Base-by-base conservation (phyloP, 2,888 invertebrate species). In the Aradus depressus region DNA sequence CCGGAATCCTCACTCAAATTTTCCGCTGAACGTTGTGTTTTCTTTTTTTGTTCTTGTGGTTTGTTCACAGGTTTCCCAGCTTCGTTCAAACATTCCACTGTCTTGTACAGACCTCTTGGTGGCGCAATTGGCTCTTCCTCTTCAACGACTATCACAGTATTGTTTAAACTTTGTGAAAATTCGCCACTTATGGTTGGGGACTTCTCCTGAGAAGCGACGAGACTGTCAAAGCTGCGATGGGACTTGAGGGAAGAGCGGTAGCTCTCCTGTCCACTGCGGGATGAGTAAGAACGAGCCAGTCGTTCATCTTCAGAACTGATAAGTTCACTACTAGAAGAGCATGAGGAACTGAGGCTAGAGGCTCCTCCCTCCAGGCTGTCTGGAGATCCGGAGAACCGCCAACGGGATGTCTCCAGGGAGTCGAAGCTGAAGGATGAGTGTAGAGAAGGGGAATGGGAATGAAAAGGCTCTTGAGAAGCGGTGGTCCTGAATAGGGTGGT, bases 1-100 rank as follows among this genome's bases (percentile, higher is more conserved):
- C 84, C 84, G 62, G 83, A 84, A 67, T 85, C 84, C 66, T 85
- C 84, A 63, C 84, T 84, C 58, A 85, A 71, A 72, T 84, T 84
- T 65, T 85, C 84, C 19, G 78, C 78, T 39, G 84, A 84, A 61
- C 47, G 52, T 47, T 58, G 58, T 21, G 62, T 43, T 14, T 50
- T 51, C 6, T 59, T 60, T 35, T 64, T 64, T 12, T 44, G 66
- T 2, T 65, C 64, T 39, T 64, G 62, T 12, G 62, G 61, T 10
- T 65, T 63, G 23, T 64, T 63, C 22, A 62, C 63, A 44, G 64
- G 59, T 34, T 61, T 60, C 31, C 52, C 53, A 32, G 41, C 53
- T 16, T 60, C 60, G 18, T 55, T 59, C 37, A 62, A 50, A 51
- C 62, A 62, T 19, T 61, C 61, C 3, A 62, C 60, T 2, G 62